Evolutionary conservation across 2,113 vertebrate species (phyloP), one percentile per base, ranked within the genome.

Genomic region (Ageneiosus marmoratus): DNA sequence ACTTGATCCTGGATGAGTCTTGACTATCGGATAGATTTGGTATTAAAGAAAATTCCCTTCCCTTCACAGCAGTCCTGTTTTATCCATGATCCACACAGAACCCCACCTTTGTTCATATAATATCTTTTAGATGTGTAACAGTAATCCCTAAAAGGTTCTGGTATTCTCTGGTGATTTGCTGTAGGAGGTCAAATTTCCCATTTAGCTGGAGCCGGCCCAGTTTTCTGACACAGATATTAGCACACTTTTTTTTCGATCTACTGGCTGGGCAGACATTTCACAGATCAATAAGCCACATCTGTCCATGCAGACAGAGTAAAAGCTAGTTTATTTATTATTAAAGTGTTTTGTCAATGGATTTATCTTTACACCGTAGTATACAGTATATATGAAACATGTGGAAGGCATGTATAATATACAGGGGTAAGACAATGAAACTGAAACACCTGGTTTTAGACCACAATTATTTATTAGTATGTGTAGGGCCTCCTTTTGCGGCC

Each of bases 171-270:
- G 75, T 83, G 84, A 80, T 82, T 82, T 83, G 79, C 62, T 80
- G 29, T 77, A 73, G 77, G 63, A 83, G 76, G 84, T 87, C 77
- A 80, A 16, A 83, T 83, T 85, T 85, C 84, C 79, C 70, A 83
- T 81, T 86, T 80, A 75, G 77, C 77, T 88, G 83, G 87, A 84
- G 27, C 83, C 86, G 85, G 72, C 87, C 87, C 87, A 88, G 80
- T 83, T 88, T 73, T 78, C 80, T 88, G 85, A 88, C 87, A 86
- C 85, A 88, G 79, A 86, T 88, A 85, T 80, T 84, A 83, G 85
- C 87, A 88, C 83, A 86, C 81, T 86, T 88, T 41, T 41, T 41
- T 87, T 85, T 85, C 60, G 46, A 79, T 76, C 82, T 55, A 16
- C 44, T 79, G 82, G 69, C 27, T 50, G 48, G 72, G 55, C 83